Evolutionary conservation across 1,140 invertebrate species (phyloP), one percentile per base, ranked within the genome.

Genomic region (Solenopsis fugax): DNA sequence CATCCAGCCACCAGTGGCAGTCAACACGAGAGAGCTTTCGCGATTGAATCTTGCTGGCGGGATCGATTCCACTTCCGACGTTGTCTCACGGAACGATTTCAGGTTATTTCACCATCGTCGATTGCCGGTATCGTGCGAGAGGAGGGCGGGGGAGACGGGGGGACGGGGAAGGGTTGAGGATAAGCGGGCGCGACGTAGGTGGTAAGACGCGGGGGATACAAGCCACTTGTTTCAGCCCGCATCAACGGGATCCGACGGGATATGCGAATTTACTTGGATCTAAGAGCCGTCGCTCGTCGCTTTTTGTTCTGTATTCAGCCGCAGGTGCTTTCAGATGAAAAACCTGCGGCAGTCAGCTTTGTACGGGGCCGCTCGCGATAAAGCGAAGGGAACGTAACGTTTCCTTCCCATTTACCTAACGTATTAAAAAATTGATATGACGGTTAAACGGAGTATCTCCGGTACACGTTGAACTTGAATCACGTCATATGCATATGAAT

Each of bases 101-200:
- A 69, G 34, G 50, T 75, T 88, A 91, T 88, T 90, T 91, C 87
- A 6, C 87, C 76, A 86, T 91, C 89, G 78, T 24, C 84, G 67
- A 90, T 78, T 88, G 77, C 69, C 21, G 41, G n/a, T 37, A 52
- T 24, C 62, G 21, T 34, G 29, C 41, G 85, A 41, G 41, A 41
- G 41, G 41, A 29, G 41, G 0, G 4, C 4, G 4, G 41, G 7
- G 41, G 41, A 0, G 41, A 5, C 2, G 4, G 41, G 24, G n/a
- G 48, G 24, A 21, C 29, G 29, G 4, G 4, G 1, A 64, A 34
- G 50, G 37, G 10, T 72, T 58, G 52, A 16, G 18, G 69, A 29
- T 62, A 58, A 78, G 45, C 29, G 60, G 12, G 10, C 45, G 24
- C 10, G 13, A 7, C 5, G 45, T 12, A 48, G 45, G 54, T 21